phyloP scores from a whole-genome alignment of 1,140 invertebrate genomes.

The Eurosta solidaginis region DNA sequence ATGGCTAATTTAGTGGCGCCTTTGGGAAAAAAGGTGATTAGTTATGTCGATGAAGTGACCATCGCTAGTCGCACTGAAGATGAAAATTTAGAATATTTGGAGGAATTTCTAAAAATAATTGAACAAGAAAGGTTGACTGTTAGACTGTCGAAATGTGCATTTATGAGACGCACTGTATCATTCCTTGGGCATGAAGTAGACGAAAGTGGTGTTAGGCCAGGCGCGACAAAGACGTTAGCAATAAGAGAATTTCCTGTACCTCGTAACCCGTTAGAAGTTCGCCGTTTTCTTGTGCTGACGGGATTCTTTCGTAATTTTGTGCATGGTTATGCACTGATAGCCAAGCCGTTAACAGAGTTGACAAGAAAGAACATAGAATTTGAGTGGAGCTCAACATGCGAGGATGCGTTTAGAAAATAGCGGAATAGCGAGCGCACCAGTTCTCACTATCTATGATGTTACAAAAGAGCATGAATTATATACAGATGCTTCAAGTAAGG shows the following conservation, averaged over 20 bases:
- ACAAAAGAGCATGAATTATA: no score
- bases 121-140: neutral
- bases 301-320: neutral
- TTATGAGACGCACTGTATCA: no score
- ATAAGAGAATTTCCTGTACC: neutral
- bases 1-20: no score
- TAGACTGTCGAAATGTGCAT: neutral
- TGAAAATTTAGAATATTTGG: neutral
- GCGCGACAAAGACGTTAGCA: neutral
- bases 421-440: conserved; percentile 30
- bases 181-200: no score
- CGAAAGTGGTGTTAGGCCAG: neutral
- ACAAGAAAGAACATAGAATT: neutral
- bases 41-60: no score
- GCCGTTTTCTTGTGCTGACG: neutral
- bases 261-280: neutral
- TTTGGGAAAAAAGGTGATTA: no score
- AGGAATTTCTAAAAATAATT: neutral
- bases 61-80: no score
- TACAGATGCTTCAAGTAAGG: conserved; percentile 27
- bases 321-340: neutral
- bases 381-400: neutral
- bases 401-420: neutral
- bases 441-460: conserved; percentile 36
- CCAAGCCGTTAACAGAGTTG: neutral